These are phyloP conservation scores for Gymnocheta viridis DNA, from an alignment of 2,888 invertebrate species.

Conservation along the genomic window DNA sequence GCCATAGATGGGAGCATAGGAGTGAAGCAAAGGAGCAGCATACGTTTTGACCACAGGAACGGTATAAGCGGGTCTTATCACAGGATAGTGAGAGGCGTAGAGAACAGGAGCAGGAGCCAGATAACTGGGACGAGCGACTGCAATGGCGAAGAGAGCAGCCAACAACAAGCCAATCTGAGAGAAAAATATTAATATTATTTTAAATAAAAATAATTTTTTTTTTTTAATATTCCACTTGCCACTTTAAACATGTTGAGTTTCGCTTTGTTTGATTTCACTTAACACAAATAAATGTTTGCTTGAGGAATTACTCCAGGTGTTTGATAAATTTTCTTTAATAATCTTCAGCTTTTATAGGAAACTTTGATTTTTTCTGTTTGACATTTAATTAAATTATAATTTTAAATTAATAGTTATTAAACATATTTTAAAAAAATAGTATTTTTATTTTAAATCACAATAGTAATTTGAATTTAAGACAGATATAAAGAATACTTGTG, in stretches of 20 bases:
- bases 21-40: conserved; percentile 30
- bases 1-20: conserved; percentile 71
- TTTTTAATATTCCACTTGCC: conserved; percentile 65
- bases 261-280: not conserved
- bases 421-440: not conserved
- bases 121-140: conserved; percentile 79
- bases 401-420: conserved; percentile 5
- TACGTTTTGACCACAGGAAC: conserved; percentile 12
- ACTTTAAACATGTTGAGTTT: conserved; percentile 73
- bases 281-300: conserved; percentile 5
- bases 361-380: not conserved
- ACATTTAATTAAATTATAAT: conserved; percentile 13
- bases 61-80: not conserved
- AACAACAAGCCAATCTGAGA: conserved; percentile 67
- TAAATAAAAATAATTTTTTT: not conserved
- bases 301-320: conserved; percentile 29
- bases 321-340: conserved; percentile 57
- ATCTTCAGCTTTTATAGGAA: conserved; percentile 66
- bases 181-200: not conserved
- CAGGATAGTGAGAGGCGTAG: conserved; percentile 5
- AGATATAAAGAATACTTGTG: too few relatives aligned
- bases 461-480: too few relatives aligned
- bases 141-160: conserved; percentile 78
- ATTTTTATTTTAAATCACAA: not conserved
- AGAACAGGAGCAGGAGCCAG: conserved; percentile 62